Evolutionary conservation across 2,113 vertebrate genomes (phyloP).

Genomic region (Stercorarius parasiticus): DNA sequence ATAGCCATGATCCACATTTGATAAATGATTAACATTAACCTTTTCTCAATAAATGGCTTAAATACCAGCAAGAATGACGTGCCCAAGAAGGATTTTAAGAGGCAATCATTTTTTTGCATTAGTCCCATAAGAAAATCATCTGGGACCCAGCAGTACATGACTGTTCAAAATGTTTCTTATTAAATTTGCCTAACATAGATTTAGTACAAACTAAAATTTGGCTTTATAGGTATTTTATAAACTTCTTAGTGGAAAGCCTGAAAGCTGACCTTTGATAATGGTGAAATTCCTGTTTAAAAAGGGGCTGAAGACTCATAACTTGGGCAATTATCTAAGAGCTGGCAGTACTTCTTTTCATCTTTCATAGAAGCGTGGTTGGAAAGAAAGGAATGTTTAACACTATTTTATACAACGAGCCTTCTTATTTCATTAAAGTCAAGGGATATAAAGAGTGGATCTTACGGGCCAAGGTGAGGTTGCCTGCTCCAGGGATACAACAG

Average conservation of each 20-base stretch:
- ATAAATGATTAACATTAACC: neutral
- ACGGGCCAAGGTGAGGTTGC: neutral
- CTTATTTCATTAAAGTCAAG: slow-evolving; percentile 1
- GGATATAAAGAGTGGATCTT: neutral
- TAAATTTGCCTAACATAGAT: slow-evolving; percentile 33
- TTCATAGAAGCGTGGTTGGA: neutral
- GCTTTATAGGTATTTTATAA: slow-evolving; percentile 44
- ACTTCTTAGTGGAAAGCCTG: slow-evolving; percentile 38
- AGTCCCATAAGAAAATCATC: slow-evolving; percentile 7
- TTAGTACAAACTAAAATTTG: slow-evolving; percentile 29
- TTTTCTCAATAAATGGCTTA: neutral
- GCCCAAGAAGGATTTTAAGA: slow-evolving; percentile 21
- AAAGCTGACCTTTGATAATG: slow-evolving; percentile 41
- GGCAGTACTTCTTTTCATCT: slow-evolving; percentile 28
- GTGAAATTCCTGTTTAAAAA: slow-evolving; percentile 36
- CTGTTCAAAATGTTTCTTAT: slow-evolving; percentile 31
- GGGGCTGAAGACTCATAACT: slow-evolving; percentile 36
- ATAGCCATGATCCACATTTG: neutral
- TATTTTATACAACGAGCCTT: neutral
- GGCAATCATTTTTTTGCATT: neutral
- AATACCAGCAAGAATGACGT: neutral
- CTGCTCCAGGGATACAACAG: neutral
- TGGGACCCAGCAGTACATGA: neutral
- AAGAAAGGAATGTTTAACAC: slow-evolving; percentile 20
- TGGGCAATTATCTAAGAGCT: slow-evolving; percentile 23